Base-by-base conservation (phyloP, 2,888 invertebrate genomes). In the Trissolcus brochymenae region DNA sequence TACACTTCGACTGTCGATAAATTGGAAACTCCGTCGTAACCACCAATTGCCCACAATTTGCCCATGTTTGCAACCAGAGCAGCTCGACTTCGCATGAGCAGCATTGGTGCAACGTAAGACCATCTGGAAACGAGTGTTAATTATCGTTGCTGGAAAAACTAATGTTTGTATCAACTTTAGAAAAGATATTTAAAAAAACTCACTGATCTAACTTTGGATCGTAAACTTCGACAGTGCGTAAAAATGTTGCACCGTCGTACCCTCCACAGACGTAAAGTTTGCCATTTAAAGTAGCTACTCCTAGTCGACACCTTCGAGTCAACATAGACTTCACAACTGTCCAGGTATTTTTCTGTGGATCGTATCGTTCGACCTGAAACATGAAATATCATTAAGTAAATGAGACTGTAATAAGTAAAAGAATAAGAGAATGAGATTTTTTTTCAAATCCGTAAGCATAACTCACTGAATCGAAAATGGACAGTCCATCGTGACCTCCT, bases 401-500 rank as follows among this genome's bases (percentile, higher is more conserved):
- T 29, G 1, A 29, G 29, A 35, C 1, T 35, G 2, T 35, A 35
- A 35, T 29, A 29, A 7, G 11, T 43, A 14, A 14, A 9, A 46
- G 16, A 25, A 25, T 19, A 43, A 11, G 4, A 11, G n/a, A 7
- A n/a, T 46, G 16, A 43, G 9, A 43, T 41, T 43, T 46, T 1
- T n/a, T 46, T 46, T 46, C 11, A 16, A 56, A 56, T 25, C 41
- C 41, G 21, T 17, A 11, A n/a, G 2, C 11, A 35, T 9, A 64
- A 64, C 90, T 88, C 85, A 93, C 95, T 1, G 95, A 95, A 89
- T 95, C 95, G 88, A 95, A 96, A 82, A 96, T 96, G 6, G 95
- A 95, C 14, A 96, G 90, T 0, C 96, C 96, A 90, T 96, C 96
- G 86, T 96, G 96, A 0, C 96, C 96, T 14, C 96, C 97, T 50